A percentile compares a stretch with the other conserved stretches of the same genome.
Evolutionary conservation across 2,888 invertebrate species (phyloP).

Genomic region (Aporophyla lueneburgensis): DNA sequence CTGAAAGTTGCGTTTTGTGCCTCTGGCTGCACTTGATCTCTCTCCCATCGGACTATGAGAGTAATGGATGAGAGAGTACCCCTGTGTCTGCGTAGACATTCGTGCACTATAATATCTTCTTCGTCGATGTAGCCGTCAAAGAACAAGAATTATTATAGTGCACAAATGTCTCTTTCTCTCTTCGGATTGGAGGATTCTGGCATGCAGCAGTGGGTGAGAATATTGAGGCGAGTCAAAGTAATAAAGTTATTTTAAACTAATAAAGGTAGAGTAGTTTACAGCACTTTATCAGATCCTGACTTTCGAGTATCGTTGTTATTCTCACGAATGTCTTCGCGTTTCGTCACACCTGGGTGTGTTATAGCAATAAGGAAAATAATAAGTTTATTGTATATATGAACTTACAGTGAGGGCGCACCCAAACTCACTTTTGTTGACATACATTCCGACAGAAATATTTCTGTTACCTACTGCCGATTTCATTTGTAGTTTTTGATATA

Average conservation of each 20-base stretch:
- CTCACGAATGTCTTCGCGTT: conserved; percentile 41
- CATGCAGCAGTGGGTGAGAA: neutral
- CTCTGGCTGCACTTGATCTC: neutral
- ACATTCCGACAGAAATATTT: conserved; percentile 38
- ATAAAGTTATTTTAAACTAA: too few relatives aligned
- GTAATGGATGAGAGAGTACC: neutral
- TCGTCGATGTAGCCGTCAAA: too few relatives aligned
- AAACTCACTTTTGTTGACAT: conserved; percentile 42
- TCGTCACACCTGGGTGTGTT: conserved; percentile 34
- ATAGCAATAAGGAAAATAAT: conserved; percentile 52
- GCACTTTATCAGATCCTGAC: conserved; percentile 13
- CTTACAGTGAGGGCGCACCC: conserved; percentile 25
- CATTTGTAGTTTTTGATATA: neutral
- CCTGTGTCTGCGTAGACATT: neutral
- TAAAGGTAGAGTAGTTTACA: conserved; percentile 77
- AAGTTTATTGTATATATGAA: conserved; percentile 9
- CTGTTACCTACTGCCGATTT: conserved; percentile 10
- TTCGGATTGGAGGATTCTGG: neutral
- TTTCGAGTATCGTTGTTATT: conserved; percentile 24
- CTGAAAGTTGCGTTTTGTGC: neutral
- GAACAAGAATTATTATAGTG: too few relatives aligned
- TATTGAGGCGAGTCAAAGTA: too few relatives aligned
- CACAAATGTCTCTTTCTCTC: too few relatives aligned
- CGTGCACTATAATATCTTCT: neutral
- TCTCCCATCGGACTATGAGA: neutral